Evolutionary conservation across 2,113 vertebrate species (phyloP).

Genomic region (Lampris incognitus): DNA sequence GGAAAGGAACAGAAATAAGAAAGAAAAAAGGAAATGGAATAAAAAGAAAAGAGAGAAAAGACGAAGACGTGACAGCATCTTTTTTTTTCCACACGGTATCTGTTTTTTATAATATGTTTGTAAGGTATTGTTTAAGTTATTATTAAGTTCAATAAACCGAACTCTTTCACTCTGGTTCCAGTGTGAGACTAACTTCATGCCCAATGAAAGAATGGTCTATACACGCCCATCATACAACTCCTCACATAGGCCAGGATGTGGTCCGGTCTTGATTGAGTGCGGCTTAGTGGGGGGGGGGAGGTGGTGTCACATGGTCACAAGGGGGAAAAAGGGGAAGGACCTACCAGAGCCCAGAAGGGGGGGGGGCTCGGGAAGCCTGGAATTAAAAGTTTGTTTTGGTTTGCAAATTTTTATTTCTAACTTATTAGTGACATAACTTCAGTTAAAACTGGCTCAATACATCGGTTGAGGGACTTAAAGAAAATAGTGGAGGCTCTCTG

Average conservation of each 20-base stretch:
- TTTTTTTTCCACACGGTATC: neutral
- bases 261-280: slow-evolving; percentile 44
- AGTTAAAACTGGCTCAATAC: no score
- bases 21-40: neutral
- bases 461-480: no score
- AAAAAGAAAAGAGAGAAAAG: neutral
- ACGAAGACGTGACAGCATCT: neutral
- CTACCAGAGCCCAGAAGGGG: no score
- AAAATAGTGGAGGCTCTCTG: no score
- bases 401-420: no score
- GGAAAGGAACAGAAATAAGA: neutral
- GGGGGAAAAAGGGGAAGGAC: no score
- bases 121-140: slow-evolving; percentile 14
- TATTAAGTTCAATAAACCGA: slow-evolving; percentile 21
- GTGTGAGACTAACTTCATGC: slow-evolving; percentile 11
- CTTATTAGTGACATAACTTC: no score
- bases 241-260: slow-evolving; percentile 20
- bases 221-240: neutral
- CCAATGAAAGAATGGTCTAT: neutral
- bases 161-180: slow-evolving; percentile 18
- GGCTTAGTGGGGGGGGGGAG: slow-evolving; percentile 29
- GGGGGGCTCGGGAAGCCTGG: no score
- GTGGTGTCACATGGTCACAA: slow-evolving; percentile 22
- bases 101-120: slow-evolving; percentile 35
- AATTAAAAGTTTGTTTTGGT: no score